Evolutionary conservation across 2,888 invertebrate species (phyloP), one percentile per base, ranked within the genome.

Genomic region (Odontocolon sp.): DNA sequence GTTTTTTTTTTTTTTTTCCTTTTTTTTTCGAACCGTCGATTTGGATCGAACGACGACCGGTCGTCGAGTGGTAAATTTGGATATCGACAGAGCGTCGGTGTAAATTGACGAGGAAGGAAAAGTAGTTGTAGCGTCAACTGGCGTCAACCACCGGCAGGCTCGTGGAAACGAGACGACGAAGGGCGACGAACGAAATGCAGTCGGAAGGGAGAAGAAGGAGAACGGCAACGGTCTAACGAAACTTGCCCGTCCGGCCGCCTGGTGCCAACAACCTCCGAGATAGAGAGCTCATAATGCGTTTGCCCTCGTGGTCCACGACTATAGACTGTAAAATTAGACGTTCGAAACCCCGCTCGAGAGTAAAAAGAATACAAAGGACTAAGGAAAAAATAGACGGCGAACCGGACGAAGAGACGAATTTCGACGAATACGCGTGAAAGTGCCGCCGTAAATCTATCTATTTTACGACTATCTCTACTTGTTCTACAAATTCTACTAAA

Each of bases 241-340:
- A 76, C 67, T 72, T 33, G 36, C 59, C 72, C 81, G 82, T 82
- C 79, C 78, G 77, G 81, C 83, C 84, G 84, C 83, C 85, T 84
- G 61, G 45, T 33, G 61, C 31, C 40, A 47, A 86, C 82, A 87
- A 86, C 82, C 82, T 85, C 80, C 54, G 57, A n/a, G n/a, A n/a
- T n/a, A n/a, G n/a, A n/a, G n/a, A n/a, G n/a, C 80, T 82, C 86
- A 87, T 84, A 85, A 88, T 86, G 87, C 87, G 86, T 83, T 86
- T 84, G 85, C 84, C 85, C 84, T 85, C 82, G 82, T 84, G 84
- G 82, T 77, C 64, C 6, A 69, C 72, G 33, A 83, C 82, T 80
- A 85, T 85, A 86, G 84, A 85, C 83, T 82, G 82, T 82, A 85
- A 87, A 86, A 86, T 87, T 86, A 85, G 87, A 87, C 82, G 85